Conservation (phyloP, 1,140 invertebrate species). For the Trichogramma pretiosum region DNA sequence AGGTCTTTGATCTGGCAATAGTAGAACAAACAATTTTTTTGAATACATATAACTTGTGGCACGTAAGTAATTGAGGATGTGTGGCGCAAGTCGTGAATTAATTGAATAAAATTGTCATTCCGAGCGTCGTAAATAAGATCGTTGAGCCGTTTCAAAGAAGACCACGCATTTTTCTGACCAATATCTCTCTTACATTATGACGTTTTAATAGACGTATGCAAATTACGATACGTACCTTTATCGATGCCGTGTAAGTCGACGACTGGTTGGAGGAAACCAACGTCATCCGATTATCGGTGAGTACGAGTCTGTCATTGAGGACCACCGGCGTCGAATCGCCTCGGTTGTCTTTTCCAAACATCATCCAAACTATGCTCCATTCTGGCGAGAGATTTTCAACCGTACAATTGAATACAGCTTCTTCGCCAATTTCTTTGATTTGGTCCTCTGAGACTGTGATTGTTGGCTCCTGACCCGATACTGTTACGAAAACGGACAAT, state of each 20-base stretch:
- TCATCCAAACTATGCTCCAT: slow-evolving; percentile 9
- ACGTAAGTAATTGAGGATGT: too few relatives aligned
- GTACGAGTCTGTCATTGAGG: not conserved
- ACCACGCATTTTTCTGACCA: too few relatives aligned
- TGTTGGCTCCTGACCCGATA: slow-evolving; percentile 8
- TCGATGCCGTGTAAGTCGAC: slow-evolving; percentile 10
- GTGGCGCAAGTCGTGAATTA: too few relatives aligned
- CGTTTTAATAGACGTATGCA: too few relatives aligned
- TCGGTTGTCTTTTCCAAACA: slow-evolving; percentile 4
- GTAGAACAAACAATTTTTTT: too few relatives aligned
- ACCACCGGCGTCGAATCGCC: not conserved
- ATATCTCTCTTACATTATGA: too few relatives aligned
- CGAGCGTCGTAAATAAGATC: too few relatives aligned
- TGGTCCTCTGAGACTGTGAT: slow-evolving; percentile 3
- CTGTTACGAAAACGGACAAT: too few relatives aligned
- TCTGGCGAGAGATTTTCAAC: slow-evolving; percentile 4
- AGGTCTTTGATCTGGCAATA: slow-evolving; percentile 14
- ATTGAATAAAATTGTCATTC: too few relatives aligned
- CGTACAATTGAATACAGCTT: slow-evolving; percentile 14
- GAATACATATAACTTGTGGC: too few relatives aligned
- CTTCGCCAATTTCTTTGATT: slow-evolving; percentile 10
- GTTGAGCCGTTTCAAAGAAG: too few relatives aligned
- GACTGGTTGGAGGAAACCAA: not conserved
- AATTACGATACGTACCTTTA: slow-evolving; percentile 8
- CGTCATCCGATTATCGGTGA: slow-evolving; percentile 3